These are phyloP conservation scores for Nemoura dubitans DNA, from an alignment of 2,888 invertebrate genomes.

Conservation along the genomic window DNA sequence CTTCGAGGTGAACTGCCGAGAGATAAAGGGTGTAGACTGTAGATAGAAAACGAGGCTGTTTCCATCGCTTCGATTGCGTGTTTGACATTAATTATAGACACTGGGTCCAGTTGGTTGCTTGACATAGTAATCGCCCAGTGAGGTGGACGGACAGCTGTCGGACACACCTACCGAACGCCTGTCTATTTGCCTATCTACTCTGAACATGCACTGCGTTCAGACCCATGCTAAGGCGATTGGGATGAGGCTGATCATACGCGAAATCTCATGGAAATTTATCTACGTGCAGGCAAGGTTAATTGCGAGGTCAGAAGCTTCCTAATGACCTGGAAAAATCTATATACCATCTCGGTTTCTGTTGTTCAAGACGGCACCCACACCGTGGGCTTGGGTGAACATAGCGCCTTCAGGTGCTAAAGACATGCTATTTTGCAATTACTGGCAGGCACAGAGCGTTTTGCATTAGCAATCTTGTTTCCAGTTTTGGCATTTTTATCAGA, in stretches of 20 bases:
- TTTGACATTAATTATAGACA: slow-evolving; percentile 44
- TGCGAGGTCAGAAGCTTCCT: neutral
- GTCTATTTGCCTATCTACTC: slow-evolving; percentile 8
- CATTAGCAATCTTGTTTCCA: neutral
- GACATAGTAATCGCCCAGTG: slow-evolving; percentile 36
- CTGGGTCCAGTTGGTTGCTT: slow-evolving; percentile 44
- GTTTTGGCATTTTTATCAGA: neutral
- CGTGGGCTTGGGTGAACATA: neutral
- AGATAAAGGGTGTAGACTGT: neutral
- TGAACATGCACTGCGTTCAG: neutral
- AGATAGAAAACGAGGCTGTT: slow-evolving; percentile 22
- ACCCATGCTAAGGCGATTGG: neutral
- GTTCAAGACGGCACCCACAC: neutral
- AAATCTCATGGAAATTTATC: neutral
- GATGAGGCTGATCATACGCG: neutral
- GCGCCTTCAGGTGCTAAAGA: neutral
- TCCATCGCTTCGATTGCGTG: slow-evolving; percentile 43
- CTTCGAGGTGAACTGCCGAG: neutral
- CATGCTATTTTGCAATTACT: slow-evolving; percentile 7
- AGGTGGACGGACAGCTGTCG: slow-evolving; percentile 35
- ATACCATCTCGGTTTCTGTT: neutral
- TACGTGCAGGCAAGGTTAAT: neutral
- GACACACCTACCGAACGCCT: slow-evolving; percentile 34
- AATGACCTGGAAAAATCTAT: neutral
- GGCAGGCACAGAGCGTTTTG: neutral